phyloP scores from a whole-genome alignment of 2,797 vertebrate species.

The Diglossa cyanea region DNA sequence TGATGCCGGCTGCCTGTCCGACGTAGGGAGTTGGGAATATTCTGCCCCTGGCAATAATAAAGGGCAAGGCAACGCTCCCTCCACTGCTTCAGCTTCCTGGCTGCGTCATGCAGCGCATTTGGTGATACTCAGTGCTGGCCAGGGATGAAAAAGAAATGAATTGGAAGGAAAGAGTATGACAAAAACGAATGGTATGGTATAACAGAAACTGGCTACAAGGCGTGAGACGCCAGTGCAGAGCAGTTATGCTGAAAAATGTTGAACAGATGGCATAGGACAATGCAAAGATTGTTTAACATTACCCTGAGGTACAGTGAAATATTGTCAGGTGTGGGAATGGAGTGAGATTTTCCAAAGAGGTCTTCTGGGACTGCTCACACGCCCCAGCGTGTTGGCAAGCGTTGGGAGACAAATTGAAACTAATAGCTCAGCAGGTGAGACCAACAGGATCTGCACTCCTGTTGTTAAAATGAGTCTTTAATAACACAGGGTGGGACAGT shows the following conservation, averaged over 20 bases:
- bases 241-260: constrained; percentile 57
- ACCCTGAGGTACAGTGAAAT: constrained; percentile 59
- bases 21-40: neutral
- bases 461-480: constrained; percentile 41
- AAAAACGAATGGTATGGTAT: constrained; percentile 47
- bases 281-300: constrained; percentile 61
- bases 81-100: neutral
- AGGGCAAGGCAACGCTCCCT: neutral
- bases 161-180: constrained; percentile 30
- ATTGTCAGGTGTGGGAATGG: constrained; percentile 58
- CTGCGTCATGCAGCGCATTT: neutral
- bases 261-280: constrained; percentile 71
- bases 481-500: neutral
- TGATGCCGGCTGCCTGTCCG: accelerated
- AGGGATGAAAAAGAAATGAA: constrained; percentile 40
- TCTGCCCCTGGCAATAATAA: neutral
- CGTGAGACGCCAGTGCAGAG: neutral
- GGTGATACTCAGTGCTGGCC: neutral
- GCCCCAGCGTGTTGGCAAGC: constrained; percentile 4
- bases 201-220: neutral
- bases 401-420: constrained; percentile 54
- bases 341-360: constrained; percentile 47
- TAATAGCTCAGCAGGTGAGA: constrained; percentile 58
- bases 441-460: constrained; percentile 16
- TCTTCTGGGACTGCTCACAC: constrained; percentile 48